Conservation (phyloP, 2,888 invertebrate genomes). For the Lycocerus yunnanus region DNA sequence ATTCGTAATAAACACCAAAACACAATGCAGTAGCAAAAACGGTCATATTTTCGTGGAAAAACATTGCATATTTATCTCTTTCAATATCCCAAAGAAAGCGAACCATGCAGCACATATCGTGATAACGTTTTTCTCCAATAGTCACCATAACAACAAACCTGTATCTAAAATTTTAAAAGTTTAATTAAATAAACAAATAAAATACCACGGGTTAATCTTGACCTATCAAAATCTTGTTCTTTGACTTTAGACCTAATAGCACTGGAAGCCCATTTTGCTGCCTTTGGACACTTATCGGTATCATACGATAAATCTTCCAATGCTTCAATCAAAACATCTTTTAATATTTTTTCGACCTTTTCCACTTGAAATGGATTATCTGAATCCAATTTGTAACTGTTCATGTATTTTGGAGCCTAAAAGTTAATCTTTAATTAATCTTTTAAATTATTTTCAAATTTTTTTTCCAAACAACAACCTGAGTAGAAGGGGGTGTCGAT, state of each 20-base stretch:
- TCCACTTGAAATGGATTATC: slow-evolving; percentile 67
- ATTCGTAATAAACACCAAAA: slow-evolving; percentile 71
- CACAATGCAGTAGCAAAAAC: slow-evolving; percentile 68
- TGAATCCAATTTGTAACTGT: slow-evolving; percentile 68
- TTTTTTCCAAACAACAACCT: neutral
- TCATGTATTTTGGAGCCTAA: slow-evolving; percentile 59
- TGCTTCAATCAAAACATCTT: slow-evolving; percentile 62
- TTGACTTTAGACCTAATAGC: slow-evolving; percentile 66
- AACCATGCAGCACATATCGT: slow-evolving; percentile 65
- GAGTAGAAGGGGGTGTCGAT: neutral
- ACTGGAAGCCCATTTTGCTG: slow-evolving; percentile 62
- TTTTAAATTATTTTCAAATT: too few species aligned
- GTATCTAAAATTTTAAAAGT: slow-evolving; percentile 61
- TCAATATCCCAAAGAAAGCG: slow-evolving; percentile 73
- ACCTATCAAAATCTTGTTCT: slow-evolving; percentile 63
- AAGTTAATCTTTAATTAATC: neutral
- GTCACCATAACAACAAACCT: slow-evolving; percentile 67
- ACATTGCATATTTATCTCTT: slow-evolving; percentile 65
- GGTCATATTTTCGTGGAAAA: slow-evolving; percentile 65
- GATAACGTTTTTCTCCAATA: slow-evolving; percentile 70
- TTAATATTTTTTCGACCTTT: slow-evolving; percentile 63
- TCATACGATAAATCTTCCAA: slow-evolving; percentile 65
- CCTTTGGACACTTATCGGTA: slow-evolving; percentile 61
- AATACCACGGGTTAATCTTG: neutral
- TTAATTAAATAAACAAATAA: slow-evolving; percentile 10